Evolutionary conservation across 2,888 invertebrate genomes (phyloP).

Genomic region (Anoncus sp.): DNA sequence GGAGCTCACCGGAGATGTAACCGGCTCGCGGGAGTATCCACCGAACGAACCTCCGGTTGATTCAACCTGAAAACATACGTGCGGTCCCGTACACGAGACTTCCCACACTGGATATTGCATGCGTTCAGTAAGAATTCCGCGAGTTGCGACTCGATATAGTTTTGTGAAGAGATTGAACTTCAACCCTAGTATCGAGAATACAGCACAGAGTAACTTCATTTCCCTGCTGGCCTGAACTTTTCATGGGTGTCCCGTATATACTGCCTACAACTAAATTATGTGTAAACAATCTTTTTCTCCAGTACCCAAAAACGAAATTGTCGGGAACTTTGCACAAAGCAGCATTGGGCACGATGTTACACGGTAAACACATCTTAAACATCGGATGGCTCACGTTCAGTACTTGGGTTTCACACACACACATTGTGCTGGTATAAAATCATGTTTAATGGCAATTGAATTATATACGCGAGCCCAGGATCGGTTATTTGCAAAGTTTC

Average conservation of each 20-base stretch:
- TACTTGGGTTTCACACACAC: background rate
- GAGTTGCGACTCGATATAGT: constrained; percentile 3
- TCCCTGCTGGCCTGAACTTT: background rate
- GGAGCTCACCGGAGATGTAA: constrained; percentile 33
- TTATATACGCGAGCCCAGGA: background rate
- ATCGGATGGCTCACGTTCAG: background rate
- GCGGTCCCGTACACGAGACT: constrained; percentile 38
- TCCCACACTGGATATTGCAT: constrained; percentile 18
- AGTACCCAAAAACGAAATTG: background rate
- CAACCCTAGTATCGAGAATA: background rate
- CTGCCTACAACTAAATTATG: background rate
- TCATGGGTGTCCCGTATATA: background rate
- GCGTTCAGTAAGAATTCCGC: constrained; percentile 26
- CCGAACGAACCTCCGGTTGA: constrained; percentile 15
- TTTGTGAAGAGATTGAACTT: background rate
- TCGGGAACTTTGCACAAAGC: background rate
- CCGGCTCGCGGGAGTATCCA: constrained; percentile 11
- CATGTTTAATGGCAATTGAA: background rate
- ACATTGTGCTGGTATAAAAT: background rate
- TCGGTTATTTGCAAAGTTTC: background rate
- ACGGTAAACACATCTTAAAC: background rate
- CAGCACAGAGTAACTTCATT: background rate
- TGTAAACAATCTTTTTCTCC: background rate
- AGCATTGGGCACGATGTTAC: constrained; percentile 4
- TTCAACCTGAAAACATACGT: constrained; percentile 39